Conservation (phyloP, 2,888 invertebrate species). For the Limnephilus lunatus region DNA sequence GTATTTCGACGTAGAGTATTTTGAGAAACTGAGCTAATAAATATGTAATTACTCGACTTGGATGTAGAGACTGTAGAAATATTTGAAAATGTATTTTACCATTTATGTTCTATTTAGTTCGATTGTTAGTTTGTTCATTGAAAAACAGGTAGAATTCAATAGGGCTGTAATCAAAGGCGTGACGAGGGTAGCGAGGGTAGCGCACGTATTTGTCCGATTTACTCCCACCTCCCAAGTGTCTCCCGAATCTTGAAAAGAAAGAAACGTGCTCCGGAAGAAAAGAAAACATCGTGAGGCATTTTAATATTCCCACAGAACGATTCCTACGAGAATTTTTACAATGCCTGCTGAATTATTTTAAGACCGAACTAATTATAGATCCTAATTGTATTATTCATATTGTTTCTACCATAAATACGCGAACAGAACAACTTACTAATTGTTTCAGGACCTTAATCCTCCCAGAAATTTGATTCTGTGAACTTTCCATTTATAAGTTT, state of each 20-base stretch:
- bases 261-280: neutral
- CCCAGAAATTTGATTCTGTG: no score
- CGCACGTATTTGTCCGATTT: conserved; percentile 14
- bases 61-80: neutral
- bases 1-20: neutral
- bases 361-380: neutral
- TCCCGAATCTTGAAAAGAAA: neutral
- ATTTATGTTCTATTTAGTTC: neutral
- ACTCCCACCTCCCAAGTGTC: neutral
- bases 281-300: neutral
- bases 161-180: neutral
- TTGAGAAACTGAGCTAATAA: neutral
- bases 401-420: neutral
- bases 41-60: neutral
- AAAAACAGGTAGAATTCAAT: conserved; percentile 19
- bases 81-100: neutral
- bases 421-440: neutral
- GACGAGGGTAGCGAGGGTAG: conserved; percentile 8
- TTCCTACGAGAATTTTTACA: neutral
- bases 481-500: no score
- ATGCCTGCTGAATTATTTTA: no score
- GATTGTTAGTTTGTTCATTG: neutral
- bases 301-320: neutral
- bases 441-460: no score
- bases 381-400: neutral